These are phyloP conservation scores for Oreochromis tanganicae DNA, from an alignment of 2,113 vertebrate genomes.

Conservation along the genomic window DNA sequence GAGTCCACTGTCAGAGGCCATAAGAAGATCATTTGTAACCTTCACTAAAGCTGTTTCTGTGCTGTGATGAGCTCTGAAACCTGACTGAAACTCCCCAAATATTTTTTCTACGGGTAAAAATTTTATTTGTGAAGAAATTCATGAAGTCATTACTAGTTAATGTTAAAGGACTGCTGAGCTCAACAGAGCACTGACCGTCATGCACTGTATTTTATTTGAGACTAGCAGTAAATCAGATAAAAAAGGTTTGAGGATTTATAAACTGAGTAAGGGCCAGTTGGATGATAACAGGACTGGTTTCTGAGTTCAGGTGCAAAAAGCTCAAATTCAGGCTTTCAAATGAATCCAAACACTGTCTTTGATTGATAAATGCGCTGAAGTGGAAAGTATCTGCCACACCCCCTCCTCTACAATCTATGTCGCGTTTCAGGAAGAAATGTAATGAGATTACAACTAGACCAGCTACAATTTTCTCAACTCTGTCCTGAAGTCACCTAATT, in stretches of 20 bases:
- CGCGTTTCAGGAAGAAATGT: not conserved
- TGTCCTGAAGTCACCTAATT: not conserved
- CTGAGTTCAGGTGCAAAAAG: not conserved
- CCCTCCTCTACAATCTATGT: not conserved
- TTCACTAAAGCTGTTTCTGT: not conserved
- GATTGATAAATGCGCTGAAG: not conserved
- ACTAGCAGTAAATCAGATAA: not conserved
- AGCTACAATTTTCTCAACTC: not conserved
- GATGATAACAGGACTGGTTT: not conserved
- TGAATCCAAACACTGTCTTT: not conserved
- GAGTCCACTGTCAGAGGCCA: too few relatives aligned
- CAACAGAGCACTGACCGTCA: not conserved
- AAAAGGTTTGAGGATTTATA: not conserved
- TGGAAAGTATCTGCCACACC: not conserved
- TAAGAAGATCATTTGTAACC: too few relatives aligned
- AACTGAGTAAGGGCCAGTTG: not conserved
- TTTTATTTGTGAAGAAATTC: not conserved
- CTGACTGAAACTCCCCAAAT: not conserved
- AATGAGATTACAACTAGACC: not conserved
- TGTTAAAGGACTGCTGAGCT: not conserved
- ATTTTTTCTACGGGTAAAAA: not conserved
- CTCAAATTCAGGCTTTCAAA: not conserved
- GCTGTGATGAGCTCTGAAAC: fast-evolving
- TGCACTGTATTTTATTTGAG: not conserved
- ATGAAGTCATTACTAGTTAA: not conserved